Evolutionary conservation across 2,888 invertebrate species (phyloP).

Genomic region (Abrostola tripartita): DNA sequence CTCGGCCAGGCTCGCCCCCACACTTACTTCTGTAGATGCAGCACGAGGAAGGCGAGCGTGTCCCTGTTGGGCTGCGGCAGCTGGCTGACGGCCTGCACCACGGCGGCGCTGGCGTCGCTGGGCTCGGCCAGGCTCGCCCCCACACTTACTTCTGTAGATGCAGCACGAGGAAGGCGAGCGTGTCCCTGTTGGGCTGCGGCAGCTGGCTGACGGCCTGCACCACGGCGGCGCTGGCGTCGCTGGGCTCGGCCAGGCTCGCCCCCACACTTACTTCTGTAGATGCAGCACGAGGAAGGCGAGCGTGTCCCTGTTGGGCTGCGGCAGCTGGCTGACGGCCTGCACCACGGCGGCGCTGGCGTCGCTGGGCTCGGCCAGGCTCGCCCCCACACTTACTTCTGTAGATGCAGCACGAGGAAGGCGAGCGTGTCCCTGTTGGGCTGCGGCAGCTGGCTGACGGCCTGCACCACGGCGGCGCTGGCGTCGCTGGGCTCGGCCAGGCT

Average conservation of each 20-base stretch:
- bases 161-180: slow-evolving; percentile 96
- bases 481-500: slow-evolving; percentile 87
- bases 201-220: slow-evolving; percentile 94
- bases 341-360: slow-evolving; percentile 91
- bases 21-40: slow-evolving; percentile 94
- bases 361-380: slow-evolving; percentile 85
- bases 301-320: slow-evolving; percentile 97
- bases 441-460: slow-evolving; percentile 95
- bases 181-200: slow-evolving; percentile 97
- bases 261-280: slow-evolving; percentile 92
- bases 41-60: slow-evolving; percentile 96
- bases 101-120: slow-evolving; percentile 89
- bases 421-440: slow-evolving; percentile 98
- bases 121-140: slow-evolving; percentile 89
- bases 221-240: slow-evolving; percentile 90
- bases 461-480: slow-evolving; percentile 90
- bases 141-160: slow-evolving; percentile 93
- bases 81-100: slow-evolving; percentile 93
- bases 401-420: slow-evolving; percentile 96
- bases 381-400: slow-evolving; percentile 92
- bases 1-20: slow-evolving; percentile 89
- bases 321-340: slow-evolving; percentile 94
- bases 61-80: slow-evolving; percentile 98
- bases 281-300: slow-evolving; percentile 97
- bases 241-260: slow-evolving; percentile 86